These are phyloP conservation scores for Macaca mulatta DNA, from an alignment of 2,113 vertebrate genomes.

Conservation along the genomic window DNA sequence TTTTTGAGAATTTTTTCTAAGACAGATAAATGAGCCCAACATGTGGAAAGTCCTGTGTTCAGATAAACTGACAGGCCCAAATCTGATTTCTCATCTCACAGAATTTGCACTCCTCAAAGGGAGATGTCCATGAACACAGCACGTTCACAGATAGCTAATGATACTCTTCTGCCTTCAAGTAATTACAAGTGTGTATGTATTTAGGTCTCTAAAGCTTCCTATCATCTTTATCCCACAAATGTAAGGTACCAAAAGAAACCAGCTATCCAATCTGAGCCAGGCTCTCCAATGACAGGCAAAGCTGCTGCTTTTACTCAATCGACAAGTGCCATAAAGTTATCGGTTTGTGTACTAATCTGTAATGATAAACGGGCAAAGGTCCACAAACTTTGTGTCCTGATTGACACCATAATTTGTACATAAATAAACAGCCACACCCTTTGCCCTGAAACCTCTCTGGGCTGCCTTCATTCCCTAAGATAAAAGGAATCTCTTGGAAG, in stretches of 20 bases:
- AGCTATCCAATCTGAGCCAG: not conserved
- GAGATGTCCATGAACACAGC: not conserved
- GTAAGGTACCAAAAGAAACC: not conserved
- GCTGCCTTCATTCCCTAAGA: not conserved
- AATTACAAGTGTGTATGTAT: not conserved
- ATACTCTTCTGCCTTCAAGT: not conserved
- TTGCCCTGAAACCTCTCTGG: not conserved
- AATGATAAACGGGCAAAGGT: not conserved
- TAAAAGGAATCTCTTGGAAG: not conserved
- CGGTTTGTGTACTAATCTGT: not conserved
- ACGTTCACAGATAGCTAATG: not conserved
- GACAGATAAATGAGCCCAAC: not conserved
- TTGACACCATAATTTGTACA: not conserved
- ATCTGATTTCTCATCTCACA: not conserved
- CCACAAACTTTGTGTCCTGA: not conserved
- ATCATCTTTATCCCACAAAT: not conserved
- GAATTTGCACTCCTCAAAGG: not conserved
- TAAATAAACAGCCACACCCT: not conserved
- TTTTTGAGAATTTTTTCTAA: not conserved
- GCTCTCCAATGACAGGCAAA: constrained; percentile 26
- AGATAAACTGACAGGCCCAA: not conserved
- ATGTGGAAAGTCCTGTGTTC: not conserved
- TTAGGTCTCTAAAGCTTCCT: not conserved
- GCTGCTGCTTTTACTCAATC: not conserved
- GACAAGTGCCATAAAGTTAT: not conserved